Percentiles rank a stretch among this genome's conserved stretches.
phyloP scores from a whole-genome alignment of 2,888 invertebrate genomes.

The Linyphia triangularis region DNA sequence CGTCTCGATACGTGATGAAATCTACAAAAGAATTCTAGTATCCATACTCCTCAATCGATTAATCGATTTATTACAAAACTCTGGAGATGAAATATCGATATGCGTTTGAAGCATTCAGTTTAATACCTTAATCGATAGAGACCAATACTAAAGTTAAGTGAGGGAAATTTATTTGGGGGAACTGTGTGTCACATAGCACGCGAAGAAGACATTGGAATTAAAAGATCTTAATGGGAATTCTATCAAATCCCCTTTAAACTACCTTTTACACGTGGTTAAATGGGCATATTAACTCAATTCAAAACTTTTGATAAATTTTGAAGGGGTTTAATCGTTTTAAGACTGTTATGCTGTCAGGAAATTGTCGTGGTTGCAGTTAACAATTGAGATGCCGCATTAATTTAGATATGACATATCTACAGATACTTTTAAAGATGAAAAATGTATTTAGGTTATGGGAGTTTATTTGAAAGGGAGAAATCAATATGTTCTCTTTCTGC shows the following conservation, averaged over 20 bases:
- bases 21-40: constrained; percentile 31
- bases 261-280: neutral
- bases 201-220: constrained; percentile 5
- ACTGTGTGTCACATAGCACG: constrained; percentile 38
- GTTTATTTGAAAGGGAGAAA: neutral
- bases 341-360: neutral
- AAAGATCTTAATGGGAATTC: constrained; percentile 39
- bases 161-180: constrained; percentile 38
- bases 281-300: constrained; percentile 20
- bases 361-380: neutral
- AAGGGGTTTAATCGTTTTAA: neutral
- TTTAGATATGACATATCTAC: neutral
- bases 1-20: neutral
- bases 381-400: neutral
- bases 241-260: constrained; percentile 21
- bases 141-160: constrained; percentile 60
- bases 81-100: constrained; percentile 53
- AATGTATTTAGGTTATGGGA: neutral
- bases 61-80: constrained; percentile 55
- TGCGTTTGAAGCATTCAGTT: constrained; percentile 29
- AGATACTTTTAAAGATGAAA: neutral
- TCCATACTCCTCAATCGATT: constrained; percentile 42
- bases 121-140: constrained; percentile 60
- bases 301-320: constrained; percentile 35
- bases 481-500: no score